phyloP scores from a whole-genome alignment of 2,113 vertebrate species.

The Acanthisitta chloris region DNA sequence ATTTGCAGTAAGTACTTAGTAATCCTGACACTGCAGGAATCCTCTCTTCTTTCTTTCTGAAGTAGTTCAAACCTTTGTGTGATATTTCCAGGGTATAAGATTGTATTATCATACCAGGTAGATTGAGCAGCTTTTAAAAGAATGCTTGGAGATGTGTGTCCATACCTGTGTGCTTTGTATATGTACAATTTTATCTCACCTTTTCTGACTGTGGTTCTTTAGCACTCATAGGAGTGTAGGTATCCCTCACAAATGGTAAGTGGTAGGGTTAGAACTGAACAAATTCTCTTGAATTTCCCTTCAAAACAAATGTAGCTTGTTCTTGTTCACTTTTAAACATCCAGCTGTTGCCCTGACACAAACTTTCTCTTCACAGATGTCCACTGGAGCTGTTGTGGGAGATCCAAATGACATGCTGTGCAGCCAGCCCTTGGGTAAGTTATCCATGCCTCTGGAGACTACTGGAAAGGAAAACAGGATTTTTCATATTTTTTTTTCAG shows the following conservation, averaged over 20 bases:
- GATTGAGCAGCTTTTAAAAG: neutral
- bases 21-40: neutral
- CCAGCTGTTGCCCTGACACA: neutral
- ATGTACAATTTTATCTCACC: neutral
- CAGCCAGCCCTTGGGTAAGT: neutral
- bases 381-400: neutral
- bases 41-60: neutral
- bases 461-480: neutral
- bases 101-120: neutral
- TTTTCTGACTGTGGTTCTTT: neutral
- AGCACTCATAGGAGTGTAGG: neutral
- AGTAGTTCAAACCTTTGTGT: neutral
- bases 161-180: neutral
- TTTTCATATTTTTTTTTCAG: neutral
- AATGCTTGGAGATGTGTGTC: neutral
- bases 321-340: neutral
- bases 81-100: neutral
- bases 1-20: neutral
- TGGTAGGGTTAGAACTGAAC: neutral
- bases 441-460: neutral
- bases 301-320: neutral
- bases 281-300: neutral
- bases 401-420: neutral
- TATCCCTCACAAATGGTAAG: neutral
- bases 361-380: neutral